These are phyloP conservation scores for Cardiocondyla obscurior DNA, from an alignment of 1,140 invertebrate genomes.

Conservation along the genomic window DNA sequence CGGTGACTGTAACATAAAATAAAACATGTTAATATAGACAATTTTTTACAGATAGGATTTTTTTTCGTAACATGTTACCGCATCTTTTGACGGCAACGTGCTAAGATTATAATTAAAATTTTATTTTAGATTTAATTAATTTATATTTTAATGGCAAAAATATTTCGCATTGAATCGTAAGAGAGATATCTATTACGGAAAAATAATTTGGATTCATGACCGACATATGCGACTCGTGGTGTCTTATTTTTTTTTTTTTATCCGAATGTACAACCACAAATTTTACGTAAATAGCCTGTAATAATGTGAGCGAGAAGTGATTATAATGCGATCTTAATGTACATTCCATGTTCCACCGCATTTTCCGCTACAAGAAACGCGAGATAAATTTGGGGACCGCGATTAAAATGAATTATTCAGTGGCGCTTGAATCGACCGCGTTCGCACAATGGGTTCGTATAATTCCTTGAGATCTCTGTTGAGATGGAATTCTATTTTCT, in stretches of 20 bases:
- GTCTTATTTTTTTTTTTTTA: no score
- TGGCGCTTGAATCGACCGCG: conserved; percentile 53
- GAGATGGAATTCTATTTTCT: conserved; percentile 9
- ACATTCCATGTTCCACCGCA: conserved; percentile 46
- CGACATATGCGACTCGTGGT: neutral
- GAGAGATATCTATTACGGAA: neutral
- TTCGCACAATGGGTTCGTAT: conserved; percentile 49
- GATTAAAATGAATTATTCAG: conserved; percentile 74
- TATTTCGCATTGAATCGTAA: neutral
- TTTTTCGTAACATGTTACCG: neutral
- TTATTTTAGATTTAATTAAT: neutral
- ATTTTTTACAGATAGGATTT: no score
- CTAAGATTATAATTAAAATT: conserved; percentile 5
- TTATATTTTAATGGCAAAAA: neutral
- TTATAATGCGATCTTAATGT: conserved; percentile 58
- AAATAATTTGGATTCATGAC: neutral
- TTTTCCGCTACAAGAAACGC: conserved; percentile 55
- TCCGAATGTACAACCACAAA: neutral
- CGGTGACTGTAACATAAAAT: no score
- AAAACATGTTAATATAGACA: no score
- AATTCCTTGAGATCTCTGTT: conserved; percentile 49
- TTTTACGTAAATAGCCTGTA: conserved; percentile 23
- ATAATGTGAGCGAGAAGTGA: conserved; percentile 37
- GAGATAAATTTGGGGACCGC: conserved; percentile 68
- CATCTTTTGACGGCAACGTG: neutral